These are phyloP conservation scores for Diceros bicornis DNA, from an alignment of 2,797 vertebrate genomes.

Conservation along the genomic window DNA sequence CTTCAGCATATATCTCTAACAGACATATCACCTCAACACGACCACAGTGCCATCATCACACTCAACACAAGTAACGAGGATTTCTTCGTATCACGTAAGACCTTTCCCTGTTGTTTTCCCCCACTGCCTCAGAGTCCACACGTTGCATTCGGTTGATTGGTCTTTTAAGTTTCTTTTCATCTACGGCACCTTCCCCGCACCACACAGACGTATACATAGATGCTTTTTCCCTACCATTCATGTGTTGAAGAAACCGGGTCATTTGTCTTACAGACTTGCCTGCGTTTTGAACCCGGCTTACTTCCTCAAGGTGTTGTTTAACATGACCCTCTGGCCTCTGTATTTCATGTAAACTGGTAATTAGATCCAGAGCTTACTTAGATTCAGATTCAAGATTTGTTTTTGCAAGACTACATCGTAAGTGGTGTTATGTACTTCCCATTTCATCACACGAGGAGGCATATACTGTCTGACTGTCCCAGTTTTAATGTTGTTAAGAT, in stretches of 20 bases:
- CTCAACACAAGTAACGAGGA: background rate
- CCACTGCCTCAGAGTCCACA: background rate
- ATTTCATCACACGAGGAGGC: background rate
- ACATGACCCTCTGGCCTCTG: background rate
- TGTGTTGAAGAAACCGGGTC: background rate
- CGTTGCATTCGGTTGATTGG: background rate
- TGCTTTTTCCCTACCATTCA: background rate
- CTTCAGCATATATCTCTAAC: background rate
- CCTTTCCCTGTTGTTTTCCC: background rate
- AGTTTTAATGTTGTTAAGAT: background rate
- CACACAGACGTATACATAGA: too few relatives aligned
- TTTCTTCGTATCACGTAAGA: background rate
- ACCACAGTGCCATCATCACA: background rate
- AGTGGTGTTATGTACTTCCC: background rate
- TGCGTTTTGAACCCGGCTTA: background rate
- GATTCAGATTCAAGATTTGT: background rate
- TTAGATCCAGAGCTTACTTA: constrained; percentile 29
- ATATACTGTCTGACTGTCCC: background rate
- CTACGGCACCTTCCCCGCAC: background rate
- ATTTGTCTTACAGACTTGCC: background rate
- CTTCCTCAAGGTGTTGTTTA: background rate
- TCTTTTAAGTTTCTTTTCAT: background rate
- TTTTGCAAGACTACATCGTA: background rate
- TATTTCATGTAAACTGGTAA: background rate
- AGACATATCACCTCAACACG: background rate